Base-by-base conservation (phyloP, 1,140 invertebrate species). In the Probaryconus sp. region DNA sequence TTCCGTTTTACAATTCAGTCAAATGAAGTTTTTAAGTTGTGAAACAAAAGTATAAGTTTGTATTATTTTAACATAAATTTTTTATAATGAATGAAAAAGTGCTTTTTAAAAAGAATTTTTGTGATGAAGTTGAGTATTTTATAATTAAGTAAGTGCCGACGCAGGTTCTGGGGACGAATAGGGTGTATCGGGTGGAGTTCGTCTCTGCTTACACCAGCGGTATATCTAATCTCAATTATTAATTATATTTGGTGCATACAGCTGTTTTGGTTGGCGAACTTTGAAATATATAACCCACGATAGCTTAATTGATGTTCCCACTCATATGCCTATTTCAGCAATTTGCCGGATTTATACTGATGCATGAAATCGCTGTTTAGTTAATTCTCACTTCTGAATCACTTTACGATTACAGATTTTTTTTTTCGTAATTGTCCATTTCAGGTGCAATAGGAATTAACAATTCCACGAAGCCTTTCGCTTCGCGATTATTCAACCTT, bases 221-320 rank as follows among this genome's bases (percentile, higher is more conserved):
- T 64, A 71, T 58, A 71, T 71, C 60, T 60, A 53, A 67, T 65
- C 69, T 73, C 40, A 67, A 73, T 65, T 73, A 73, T 65, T 65
- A 73, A 73, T 73, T 73, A 73, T 65, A 67, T 73, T 73, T 61
- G 61, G 61, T 55, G 47, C 69, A 61, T 73, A 73, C 69, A 73
- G 61, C 69, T 73, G 69, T 73, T 73, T 65, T 73, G 69, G 69
- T 65, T 35, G 69, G 40, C 21, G 26, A 61, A 73, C 61, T 73
- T 67, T 21, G 38, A 60, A 67, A 73, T 73, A 67, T 73, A 73
- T 73, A 38, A 55, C 55, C 55, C 17, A 61, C 69, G 69, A 73
- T 73, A 61, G 61, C 53, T 73, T 73, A 73, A 73, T 73, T 55
- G 69, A 67, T 73, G 53, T 33, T 35, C 47, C 26, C 47, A 20